Percentiles rank a stretch among this genome's conserved stretches.
Evolutionary conservation across 2,797 vertebrate species (phyloP).

Genomic region (Lagorchestes hirsutus): DNA sequence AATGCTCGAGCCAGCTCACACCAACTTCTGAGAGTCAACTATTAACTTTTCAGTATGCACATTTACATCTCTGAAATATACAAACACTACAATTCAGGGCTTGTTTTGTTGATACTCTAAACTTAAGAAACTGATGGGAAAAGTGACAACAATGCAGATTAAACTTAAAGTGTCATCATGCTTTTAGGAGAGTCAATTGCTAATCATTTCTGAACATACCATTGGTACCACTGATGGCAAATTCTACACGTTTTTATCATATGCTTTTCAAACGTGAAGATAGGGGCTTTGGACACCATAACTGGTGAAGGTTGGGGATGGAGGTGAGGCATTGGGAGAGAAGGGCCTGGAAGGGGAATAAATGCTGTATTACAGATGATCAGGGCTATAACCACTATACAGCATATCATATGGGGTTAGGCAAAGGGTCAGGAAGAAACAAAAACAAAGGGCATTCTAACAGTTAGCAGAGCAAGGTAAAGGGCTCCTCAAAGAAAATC

Average conservation of each 20-base stretch:
- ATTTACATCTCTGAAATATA: background rate
- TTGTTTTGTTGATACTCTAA: background rate
- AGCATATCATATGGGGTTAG: background rate
- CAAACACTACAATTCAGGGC: background rate
- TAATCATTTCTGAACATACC: background rate
- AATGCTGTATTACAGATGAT: background rate
- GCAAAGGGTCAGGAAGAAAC: background rate
- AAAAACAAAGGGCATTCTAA: background rate
- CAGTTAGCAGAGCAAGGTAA: constrained; percentile 14
- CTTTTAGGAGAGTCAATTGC: background rate
- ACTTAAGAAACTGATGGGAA: background rate
- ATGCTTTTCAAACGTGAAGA: background rate
- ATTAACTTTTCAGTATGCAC: background rate
- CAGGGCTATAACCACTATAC: background rate
- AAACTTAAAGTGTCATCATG: background rate
- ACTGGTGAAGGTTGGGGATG: background rate
- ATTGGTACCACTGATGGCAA: background rate
- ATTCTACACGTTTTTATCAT: background rate
- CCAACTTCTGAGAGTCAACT: background rate
- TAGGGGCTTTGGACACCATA: constrained; percentile 27
- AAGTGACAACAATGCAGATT: background rate
- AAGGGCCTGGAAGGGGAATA: background rate
- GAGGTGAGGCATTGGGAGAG: background rate
- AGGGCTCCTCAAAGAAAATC: constrained; percentile 35
- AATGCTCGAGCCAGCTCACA: background rate